Conservation (phyloP, 2,113 vertebrate genomes). For the Sakesphorus luctuosus region DNA sequence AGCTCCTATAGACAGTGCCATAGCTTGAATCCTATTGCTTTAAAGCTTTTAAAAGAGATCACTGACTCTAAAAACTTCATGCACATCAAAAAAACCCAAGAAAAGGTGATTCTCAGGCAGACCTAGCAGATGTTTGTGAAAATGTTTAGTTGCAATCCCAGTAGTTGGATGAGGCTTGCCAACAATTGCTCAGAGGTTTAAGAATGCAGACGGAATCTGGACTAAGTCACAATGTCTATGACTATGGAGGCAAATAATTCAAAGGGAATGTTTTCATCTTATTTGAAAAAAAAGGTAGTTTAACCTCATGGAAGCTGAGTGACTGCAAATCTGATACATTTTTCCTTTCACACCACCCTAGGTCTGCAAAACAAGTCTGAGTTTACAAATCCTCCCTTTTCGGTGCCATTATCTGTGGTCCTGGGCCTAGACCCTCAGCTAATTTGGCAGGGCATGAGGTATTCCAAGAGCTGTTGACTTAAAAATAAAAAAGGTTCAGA, state of each 20-base stretch:
- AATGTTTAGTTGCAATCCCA: neutral
- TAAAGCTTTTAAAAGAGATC: slow-evolving; percentile 14
- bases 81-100: neutral
- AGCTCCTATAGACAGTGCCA: neutral
- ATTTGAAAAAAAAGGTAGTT: slow-evolving; percentile 20
- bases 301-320: neutral
- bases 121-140: slow-evolving; percentile 19
- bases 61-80: neutral
- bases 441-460: neutral
- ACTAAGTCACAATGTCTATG: slow-evolving; percentile 38
- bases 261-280: neutral
- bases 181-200: slow-evolving; percentile 39
- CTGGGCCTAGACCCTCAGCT: neutral
- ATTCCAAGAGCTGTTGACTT: neutral
- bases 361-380: neutral
- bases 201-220: slow-evolving; percentile 67
- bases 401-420: neutral
- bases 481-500: neutral
- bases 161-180: slow-evolving; percentile 15
- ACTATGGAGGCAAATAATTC: slow-evolving; percentile 27
- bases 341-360: neutral
- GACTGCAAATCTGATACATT: neutral
- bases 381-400: neutral
- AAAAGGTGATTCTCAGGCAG: neutral
- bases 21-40: neutral